Conservation (phyloP, 2,888 invertebrate species). For the Epsilonema sp. region DNA sequence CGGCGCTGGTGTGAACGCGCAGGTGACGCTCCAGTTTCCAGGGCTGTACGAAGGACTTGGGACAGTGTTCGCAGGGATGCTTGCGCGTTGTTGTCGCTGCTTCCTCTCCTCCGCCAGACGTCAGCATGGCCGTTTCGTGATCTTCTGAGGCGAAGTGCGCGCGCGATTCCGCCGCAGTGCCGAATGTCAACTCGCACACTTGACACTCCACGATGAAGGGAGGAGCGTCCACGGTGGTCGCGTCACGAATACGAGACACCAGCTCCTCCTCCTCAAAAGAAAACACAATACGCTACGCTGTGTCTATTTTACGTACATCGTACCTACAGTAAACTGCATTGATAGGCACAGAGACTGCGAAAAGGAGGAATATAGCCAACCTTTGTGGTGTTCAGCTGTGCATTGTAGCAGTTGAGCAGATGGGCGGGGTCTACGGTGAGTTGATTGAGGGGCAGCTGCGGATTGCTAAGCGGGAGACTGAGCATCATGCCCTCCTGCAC, state of each 20-base stretch:
- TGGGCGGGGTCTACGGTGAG: neutral
- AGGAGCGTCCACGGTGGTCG: too few species aligned
- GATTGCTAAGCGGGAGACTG: neutral
- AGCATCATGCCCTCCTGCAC: neutral
- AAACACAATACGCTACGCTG: too few species aligned
- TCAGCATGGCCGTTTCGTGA: conserved; percentile 11
- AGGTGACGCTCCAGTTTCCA: neutral
- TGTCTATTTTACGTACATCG: neutral
- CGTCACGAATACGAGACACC: too few species aligned
- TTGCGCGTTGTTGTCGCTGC: neutral
- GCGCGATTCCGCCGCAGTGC: conserved; percentile 10
- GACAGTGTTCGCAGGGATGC: neutral
- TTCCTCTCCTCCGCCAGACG: neutral
- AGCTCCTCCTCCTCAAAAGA: too few species aligned
- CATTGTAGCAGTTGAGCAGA: neutral
- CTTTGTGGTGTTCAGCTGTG: too few species aligned
- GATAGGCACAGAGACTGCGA: too few species aligned
- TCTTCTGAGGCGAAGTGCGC: conserved; percentile 26
- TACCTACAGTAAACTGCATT: neutral
- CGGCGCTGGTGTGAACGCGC: neutral
- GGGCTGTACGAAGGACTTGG: neutral
- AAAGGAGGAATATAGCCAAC: too few species aligned
- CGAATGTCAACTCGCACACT: conserved; percentile 14
- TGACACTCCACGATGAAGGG: conserved; percentile 13
- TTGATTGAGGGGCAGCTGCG: neutral